Evolutionary conservation across 2,113 vertebrate genomes (phyloP).

Genomic region (Solea senegalensis): DNA sequence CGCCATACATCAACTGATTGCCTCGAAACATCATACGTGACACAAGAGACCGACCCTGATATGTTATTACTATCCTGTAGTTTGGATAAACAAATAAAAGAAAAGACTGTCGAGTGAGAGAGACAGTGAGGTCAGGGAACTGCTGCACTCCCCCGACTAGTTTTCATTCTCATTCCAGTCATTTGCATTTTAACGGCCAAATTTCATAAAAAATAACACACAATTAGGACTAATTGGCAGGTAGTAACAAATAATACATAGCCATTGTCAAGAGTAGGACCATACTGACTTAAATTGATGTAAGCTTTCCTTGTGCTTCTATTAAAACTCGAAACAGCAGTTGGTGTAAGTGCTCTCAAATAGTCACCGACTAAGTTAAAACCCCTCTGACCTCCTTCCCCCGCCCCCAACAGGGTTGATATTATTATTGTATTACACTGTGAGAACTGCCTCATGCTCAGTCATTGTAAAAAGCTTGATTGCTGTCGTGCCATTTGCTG

Average conservation of each 20-base stretch:
- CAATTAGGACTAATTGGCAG: neutral
- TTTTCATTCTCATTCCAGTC: neutral
- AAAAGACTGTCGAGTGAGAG: no score
- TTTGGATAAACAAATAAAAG: no score
- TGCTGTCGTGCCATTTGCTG: slow-evolving; percentile 51
- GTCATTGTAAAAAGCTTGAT: slow-evolving; percentile 65
- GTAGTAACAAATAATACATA: neutral
- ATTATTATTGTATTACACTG: slow-evolving; percentile 51
- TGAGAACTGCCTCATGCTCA: slow-evolving; percentile 54
- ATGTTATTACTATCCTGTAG: no score
- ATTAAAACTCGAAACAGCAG: slow-evolving; percentile 32
- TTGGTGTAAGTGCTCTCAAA: slow-evolving; percentile 39
- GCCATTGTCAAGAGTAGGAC: slow-evolving; percentile 9
- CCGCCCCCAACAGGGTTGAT: slow-evolving; percentile 34
- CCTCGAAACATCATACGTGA: no score
- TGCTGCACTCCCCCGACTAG: neutral
- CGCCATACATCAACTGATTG: no score
- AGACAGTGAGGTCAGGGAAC: no score
- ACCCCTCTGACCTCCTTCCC: slow-evolving; percentile 25
- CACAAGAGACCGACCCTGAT: no score
- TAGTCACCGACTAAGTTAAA: slow-evolving; percentile 40
- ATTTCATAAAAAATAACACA: neutral
- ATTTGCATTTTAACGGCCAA: neutral
- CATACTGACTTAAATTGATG: no score
- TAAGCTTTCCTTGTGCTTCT: no score